These are phyloP conservation scores for Caenorhabditis sp. DNA, from an alignment of 2,888 invertebrate genomes.

Conservation along the genomic window DNA sequence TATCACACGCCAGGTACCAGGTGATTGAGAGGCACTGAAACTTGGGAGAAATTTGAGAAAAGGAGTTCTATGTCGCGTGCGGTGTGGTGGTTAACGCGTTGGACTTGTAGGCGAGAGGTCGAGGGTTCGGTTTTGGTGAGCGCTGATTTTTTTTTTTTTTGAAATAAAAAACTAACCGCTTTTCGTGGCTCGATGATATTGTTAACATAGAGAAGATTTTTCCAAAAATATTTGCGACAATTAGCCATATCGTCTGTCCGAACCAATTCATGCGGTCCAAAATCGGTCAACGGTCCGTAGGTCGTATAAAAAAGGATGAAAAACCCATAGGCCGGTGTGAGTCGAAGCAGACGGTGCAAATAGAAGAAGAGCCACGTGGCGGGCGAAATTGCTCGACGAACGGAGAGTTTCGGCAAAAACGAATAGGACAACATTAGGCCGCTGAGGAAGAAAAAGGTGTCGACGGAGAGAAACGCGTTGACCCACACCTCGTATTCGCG, in stretches of 20 bases:
- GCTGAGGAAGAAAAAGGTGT: conserved; percentile 57
- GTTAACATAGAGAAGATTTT: conserved; percentile 48
- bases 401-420: conserved; percentile 22
- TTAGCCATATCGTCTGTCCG: conserved; percentile 18
- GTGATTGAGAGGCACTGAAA: conserved; percentile 44
- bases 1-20: conserved; percentile 44
- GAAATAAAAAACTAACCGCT: not conserved
- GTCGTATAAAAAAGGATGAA: conserved; percentile 37
- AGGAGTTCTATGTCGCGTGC: no score
- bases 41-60: no score
- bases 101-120: not conserved
- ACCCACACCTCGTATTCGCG: conserved; percentile 43
- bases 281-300: conserved; percentile 30
- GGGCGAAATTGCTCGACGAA: conserved; percentile 15
- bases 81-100: no score
- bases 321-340: conserved; percentile 35
- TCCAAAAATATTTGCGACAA: conserved; percentile 39
- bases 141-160: no score
- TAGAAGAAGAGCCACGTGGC: conserved; percentile 38
- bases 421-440: conserved; percentile 48
- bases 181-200: conserved; percentile 40
- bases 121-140: no score
- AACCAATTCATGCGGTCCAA: conserved; percentile 31
- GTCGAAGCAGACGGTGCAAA: conserved; percentile 37
- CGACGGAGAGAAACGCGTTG: conserved; percentile 54